Conservation (phyloP, 2,888 invertebrate species). For the Parapristionchus giblindavisi region DNA sequence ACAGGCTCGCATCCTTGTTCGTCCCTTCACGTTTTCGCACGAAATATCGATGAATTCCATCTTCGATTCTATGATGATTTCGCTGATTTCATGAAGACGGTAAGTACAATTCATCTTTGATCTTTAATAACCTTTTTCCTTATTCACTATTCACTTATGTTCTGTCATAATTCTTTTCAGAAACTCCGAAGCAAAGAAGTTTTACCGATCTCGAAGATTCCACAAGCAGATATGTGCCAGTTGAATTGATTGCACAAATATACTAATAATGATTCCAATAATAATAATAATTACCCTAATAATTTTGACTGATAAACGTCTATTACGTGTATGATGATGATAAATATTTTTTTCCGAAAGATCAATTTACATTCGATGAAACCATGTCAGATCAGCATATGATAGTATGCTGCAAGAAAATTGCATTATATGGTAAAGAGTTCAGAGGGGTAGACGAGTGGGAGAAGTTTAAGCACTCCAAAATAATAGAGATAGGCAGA, state of each 20-base stretch:
- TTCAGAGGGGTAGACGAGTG: no score
- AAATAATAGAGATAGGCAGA: no score
- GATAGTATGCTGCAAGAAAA: no score
- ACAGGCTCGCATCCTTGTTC: conserved; percentile 29
- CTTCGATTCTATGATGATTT: conserved; percentile 61
- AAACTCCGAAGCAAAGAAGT: conserved; percentile 5
- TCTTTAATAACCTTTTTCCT: neutral
- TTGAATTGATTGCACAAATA: neutral
- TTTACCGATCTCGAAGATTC: conserved; percentile 24
- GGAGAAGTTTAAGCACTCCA: no score
- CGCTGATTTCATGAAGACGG: conserved; percentile 61
- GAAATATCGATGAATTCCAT: conserved; percentile 62
- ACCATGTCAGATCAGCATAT: no score
- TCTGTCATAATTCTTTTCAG: neutral
- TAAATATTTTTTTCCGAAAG: no score
- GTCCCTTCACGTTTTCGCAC: conserved; percentile 54
- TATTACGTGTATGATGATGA: no score
- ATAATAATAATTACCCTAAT: conserved; percentile 25
- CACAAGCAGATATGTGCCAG: conserved; percentile 3
- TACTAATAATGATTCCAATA: conserved; percentile 31
- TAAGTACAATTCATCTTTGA: conserved; percentile 10
- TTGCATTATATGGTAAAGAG: no score
- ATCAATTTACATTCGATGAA: no score
- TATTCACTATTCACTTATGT: neutral
- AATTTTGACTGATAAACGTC: conserved; percentile 19